Evolutionary conservation across 2,113 vertebrate species (phyloP).

Genomic region (Trichomycterus rosablanca): DNA sequence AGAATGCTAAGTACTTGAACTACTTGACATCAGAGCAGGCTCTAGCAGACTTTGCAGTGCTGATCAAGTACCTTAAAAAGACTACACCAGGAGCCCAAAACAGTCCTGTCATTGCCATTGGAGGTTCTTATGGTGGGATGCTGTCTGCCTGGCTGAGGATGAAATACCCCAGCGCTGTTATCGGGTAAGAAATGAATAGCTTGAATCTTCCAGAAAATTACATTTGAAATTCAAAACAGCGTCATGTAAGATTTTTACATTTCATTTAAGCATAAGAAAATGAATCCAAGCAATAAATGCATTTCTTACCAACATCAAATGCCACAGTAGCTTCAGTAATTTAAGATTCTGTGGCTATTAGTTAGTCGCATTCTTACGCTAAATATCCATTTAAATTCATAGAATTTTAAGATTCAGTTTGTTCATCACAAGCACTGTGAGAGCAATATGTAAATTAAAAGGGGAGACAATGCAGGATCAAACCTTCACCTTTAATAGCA

Average conservation of each 20-base stretch:
- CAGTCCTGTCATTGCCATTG: constrained; percentile 86
- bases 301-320: too few species aligned
- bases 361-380: too few species aligned
- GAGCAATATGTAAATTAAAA: too few species aligned
- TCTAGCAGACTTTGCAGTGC: constrained; percentile 85
- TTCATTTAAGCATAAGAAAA: background rate
- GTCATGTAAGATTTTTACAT: background rate
- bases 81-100: constrained; percentile 62
- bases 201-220: background rate
- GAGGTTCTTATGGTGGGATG: constrained; percentile 94
- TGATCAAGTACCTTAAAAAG: constrained; percentile 74
- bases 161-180: constrained; percentile 88
- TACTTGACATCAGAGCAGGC: constrained; percentile 95
- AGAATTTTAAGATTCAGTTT: too few species aligned
- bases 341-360: too few species aligned
- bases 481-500: background rate
- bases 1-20: constrained; percentile 87
- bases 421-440: too few species aligned
- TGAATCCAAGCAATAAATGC: too few species aligned
- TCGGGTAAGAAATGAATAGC: constrained; percentile 71
- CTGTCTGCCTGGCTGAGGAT: constrained; percentile 94
- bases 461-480: too few species aligned
- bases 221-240: too few species aligned
- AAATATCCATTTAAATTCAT: background rate
- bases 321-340: too few species aligned